Evolutionary conservation across 2,113 vertebrate genomes (phyloP).

Genomic region (Thamnaconus septentrionalis): DNA sequence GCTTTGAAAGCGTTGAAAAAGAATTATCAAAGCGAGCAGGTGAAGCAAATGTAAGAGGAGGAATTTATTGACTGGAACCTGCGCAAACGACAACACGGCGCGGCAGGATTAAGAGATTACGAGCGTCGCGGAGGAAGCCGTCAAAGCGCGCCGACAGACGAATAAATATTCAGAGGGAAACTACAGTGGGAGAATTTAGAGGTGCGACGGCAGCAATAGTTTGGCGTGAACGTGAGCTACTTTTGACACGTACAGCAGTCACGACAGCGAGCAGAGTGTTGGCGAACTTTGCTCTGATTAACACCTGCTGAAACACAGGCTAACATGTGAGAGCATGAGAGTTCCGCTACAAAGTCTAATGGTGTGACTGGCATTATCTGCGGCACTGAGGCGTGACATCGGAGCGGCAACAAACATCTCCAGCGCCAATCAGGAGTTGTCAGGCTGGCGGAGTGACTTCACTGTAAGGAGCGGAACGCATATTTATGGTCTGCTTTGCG

Average conservation of each 20-base stretch:
- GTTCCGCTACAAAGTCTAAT: too few relatives aligned
- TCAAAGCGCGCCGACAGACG: background rate
- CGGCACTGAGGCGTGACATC: background rate
- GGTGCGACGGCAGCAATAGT: too few relatives aligned
- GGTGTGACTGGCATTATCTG: background rate
- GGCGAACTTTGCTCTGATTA: too few relatives aligned
- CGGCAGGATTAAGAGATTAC: constrained; percentile 1
- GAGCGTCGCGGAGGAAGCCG: background rate
- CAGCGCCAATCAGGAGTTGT: constrained; percentile 1
- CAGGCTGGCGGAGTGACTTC: background rate
- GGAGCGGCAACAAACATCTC: background rate
- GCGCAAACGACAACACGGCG: constrained; percentile 2
- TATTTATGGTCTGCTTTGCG: background rate
- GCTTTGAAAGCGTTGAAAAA: background rate
- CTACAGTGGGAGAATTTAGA: too few relatives aligned
- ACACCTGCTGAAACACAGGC: too few relatives aligned
- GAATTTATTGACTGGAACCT: constrained; percentile 7
- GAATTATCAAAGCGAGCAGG: background rate
- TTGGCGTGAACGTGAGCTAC: too few relatives aligned
- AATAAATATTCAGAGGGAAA: too few relatives aligned
- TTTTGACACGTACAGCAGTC: too few relatives aligned
- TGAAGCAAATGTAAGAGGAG: background rate
- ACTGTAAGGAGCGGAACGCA: constrained; percentile 3
- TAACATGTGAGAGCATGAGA: too few relatives aligned
- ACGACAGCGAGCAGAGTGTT: too few relatives aligned